These are phyloP conservation scores for Sinodicranocentrus sp. DNA, from an alignment of 2,888 invertebrate genomes.

Conservation along the genomic window DNA sequence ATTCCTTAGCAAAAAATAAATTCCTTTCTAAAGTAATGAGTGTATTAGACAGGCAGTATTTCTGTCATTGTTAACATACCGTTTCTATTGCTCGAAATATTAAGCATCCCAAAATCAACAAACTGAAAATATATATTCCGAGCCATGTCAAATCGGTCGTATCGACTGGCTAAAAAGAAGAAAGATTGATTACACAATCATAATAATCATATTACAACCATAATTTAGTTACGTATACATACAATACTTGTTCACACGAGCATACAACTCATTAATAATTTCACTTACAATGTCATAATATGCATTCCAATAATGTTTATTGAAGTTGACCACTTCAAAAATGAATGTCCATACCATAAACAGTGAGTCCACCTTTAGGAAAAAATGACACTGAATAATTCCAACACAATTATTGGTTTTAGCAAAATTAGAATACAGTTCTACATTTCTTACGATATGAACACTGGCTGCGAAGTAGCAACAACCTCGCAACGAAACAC, in stretches of 20 bases:
- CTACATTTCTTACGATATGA: constrained; percentile 64
- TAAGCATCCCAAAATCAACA: constrained; percentile 62
- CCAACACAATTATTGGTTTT: no score
- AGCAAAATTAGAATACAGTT: no score
- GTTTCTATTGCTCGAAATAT: constrained; percentile 65
- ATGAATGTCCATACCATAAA: constrained; percentile 65
- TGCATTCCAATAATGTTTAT: constrained; percentile 64
- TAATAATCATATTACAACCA: no score
- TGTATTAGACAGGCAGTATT: not conserved
- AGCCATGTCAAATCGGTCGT: constrained; percentile 59
- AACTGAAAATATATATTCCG: constrained; percentile 61
- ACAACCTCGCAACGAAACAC: constrained; percentile 58
- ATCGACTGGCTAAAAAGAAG: constrained; percentile 50
- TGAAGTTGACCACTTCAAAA: constrained; percentile 65
- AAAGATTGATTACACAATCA: no score
- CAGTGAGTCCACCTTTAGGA: constrained; percentile 61
- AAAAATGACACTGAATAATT: no score
- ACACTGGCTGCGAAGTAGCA: constrained; percentile 67
- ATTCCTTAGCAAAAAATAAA: constrained; percentile 36
- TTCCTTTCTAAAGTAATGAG: not conserved
- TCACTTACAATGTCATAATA: constrained; percentile 62
- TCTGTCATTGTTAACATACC: constrained; percentile 28
- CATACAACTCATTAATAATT: constrained; percentile 11
- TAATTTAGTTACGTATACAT: no score
- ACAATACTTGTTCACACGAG: not conserved